These are phyloP conservation scores for Ammospiza maritima DNA, from an alignment of 2,797 vertebrate genomes.

Conservation along the genomic window DNA sequence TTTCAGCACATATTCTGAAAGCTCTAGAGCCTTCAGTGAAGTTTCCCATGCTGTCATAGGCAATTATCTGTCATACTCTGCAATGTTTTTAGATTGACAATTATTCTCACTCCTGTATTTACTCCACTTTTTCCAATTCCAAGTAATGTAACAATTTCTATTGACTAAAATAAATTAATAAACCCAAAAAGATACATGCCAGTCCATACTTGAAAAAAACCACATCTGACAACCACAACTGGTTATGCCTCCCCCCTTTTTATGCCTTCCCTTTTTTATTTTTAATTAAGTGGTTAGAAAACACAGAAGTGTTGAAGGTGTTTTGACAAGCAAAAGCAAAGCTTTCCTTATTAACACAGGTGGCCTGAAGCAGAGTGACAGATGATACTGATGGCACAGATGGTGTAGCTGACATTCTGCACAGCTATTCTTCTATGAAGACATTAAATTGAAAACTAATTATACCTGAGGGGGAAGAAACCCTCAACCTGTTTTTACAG, in stretches of 20 bases:
- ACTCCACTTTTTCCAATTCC: background rate
- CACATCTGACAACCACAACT: background rate
- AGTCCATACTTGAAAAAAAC: background rate
- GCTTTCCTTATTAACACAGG: conserved; percentile 31
- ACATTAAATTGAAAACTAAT: conserved; percentile 10
- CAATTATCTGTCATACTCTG: background rate
- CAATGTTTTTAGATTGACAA: background rate
- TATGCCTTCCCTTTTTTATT: background rate
- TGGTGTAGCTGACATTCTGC: conserved; percentile 39
- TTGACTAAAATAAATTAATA: background rate
- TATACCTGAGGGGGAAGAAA: background rate
- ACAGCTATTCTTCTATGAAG: conserved; percentile 7
- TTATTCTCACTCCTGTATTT: background rate
- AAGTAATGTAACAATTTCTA: background rate
- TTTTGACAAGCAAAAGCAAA: conserved; percentile 40
- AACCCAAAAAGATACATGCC: background rate
- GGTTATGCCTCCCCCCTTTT: background rate
- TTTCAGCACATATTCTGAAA: background rate
- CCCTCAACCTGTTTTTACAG: background rate
- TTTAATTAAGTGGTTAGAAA: conserved; percentile 23
- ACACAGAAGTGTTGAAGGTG: background rate
- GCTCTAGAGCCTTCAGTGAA: background rate
- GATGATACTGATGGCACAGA: conserved; percentile 36
- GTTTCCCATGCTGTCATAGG: background rate
- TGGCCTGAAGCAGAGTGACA: conserved; percentile 42